Base-by-base conservation (phyloP, 2,888 invertebrate genomes). In the Frankliniella fusca region DNA sequence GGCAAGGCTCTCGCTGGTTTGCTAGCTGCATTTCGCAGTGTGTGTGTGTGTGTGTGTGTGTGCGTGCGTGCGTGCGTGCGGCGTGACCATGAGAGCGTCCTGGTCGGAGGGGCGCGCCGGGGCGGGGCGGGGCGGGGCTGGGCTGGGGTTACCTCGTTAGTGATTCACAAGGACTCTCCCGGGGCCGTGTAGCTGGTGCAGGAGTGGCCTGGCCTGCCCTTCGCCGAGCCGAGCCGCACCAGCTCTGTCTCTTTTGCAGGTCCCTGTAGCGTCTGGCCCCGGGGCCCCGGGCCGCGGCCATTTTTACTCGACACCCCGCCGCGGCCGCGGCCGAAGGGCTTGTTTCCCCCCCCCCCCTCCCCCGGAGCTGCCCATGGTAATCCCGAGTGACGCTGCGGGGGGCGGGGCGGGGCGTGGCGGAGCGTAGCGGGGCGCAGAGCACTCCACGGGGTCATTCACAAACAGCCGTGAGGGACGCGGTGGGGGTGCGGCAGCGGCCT, bases 121-220 rank as follows among this genome's bases (percentile, higher is more conserved):
- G 54, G 54, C 20, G 61, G n/a, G 18, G 61, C 11, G 18, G 20
- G 54, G 15, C 15, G 5, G 54, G 15, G 54, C 54, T 9, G 54
- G 15, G 54, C 54, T 9, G 15, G 54, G n/a, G 15, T 9, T n/a
- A 70, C 70, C 70, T 76, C 70, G 70, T 76, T 76, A 76, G 70
- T 76, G 70, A 76, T 76, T 76, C 70, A 76, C 70, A 76, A 76
- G 70, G 70, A 76, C 70, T 11, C 70, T 76, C 70, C 70, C 12
- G 70, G 61, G 61, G 61, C 10, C 27, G 54, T 54, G 54, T 54
- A 12, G 15, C 18, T 54, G 54, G 38, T 38, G 38, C 38, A 38
- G 38, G 38, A 38, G 38, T 38, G 38, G 38, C 38, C 38, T 38
- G 38, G 38, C 38, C 38, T 38, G 38, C 38, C 38, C 38, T 5